Evolutionary conservation across 1,140 invertebrate genomes (phyloP).

Genomic region (Calosoma granatense): DNA sequence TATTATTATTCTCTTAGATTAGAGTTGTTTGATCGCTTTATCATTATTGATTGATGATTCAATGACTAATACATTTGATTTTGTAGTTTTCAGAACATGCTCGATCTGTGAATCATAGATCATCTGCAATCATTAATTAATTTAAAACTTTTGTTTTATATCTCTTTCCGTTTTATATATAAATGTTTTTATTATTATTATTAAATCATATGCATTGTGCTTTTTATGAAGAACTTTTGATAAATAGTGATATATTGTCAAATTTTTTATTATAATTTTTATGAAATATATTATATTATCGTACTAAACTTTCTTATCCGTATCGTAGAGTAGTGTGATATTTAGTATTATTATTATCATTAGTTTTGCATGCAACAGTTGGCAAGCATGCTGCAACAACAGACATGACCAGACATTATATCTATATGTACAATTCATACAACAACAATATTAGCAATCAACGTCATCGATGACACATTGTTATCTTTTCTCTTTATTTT

Average conservation of each 20-base stretch:
- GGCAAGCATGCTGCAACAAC: constrained; percentile 30
- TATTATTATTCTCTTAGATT: too few species aligned
- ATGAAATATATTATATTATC: constrained; percentile 8
- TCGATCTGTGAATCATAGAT: constrained; percentile 29
- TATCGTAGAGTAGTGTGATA: too few species aligned
- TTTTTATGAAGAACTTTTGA: constrained; percentile 29
- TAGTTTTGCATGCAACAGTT: constrained; percentile 3
- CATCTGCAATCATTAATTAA: constrained; percentile 17
- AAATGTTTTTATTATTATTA: constrained; percentile 25
- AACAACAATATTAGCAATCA: too few species aligned
- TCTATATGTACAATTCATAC: constrained; percentile 31
- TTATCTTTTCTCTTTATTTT: too few species aligned
- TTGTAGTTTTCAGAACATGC: constrained; percentile 29
- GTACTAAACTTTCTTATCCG: too few species aligned
- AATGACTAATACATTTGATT: not conserved
- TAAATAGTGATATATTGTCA: constrained; percentile 1
- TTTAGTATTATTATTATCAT: too few species aligned
- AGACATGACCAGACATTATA: constrained; percentile 35
- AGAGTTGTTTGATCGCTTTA: too few species aligned
- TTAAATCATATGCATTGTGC: constrained; percentile 35
- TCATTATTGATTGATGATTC: too few species aligned
- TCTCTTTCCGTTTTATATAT: constrained; percentile 21
- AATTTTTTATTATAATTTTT: constrained; percentile 1
- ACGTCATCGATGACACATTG: too few species aligned
- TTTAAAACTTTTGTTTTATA: constrained; percentile 18